These are phyloP conservation scores for Gobio occitaniae DNA, from an alignment of 2,797 vertebrate species.

Conservation along the genomic window DNA sequence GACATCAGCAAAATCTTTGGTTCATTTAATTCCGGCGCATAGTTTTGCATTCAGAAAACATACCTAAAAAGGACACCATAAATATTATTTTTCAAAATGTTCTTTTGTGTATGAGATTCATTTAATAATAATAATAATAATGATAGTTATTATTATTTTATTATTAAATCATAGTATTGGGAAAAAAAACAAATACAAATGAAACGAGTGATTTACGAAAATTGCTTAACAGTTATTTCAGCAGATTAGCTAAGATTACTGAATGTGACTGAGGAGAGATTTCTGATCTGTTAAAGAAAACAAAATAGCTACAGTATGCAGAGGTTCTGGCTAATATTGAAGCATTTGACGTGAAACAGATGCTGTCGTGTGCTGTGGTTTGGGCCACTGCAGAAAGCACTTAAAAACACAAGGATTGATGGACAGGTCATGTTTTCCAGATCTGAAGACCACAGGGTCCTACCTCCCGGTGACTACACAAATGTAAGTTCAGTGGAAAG, in stretches of 20 bases:
- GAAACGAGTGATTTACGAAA: neutral
- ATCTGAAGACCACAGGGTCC: neutral
- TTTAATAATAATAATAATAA: neutral
- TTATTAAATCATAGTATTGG: neutral
- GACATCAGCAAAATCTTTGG: neutral
- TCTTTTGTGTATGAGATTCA: neutral
- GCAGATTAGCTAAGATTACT: neutral
- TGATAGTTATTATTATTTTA: neutral
- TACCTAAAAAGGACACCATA: neutral
- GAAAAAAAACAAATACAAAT: neutral
- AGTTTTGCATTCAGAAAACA: neutral
- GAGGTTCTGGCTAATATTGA: conserved; percentile 62
- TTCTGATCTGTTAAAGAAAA: conserved; percentile 18
- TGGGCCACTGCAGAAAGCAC: conserved; percentile 49
- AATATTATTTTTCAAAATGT: neutral
- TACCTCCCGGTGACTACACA: neutral
- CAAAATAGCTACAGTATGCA: conserved; percentile 22
- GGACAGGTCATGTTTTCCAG: conserved; percentile 2
- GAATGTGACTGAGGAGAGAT: neutral
- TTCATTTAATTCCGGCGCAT: neutral
- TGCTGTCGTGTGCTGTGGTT: conserved; percentile 46
- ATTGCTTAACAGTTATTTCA: too few relatives aligned
- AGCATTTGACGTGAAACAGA: conserved; percentile 63
- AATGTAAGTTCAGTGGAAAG: conserved; percentile 6
- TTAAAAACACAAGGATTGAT: conserved; percentile 57